phyloP scores from a whole-genome alignment of 2,113 vertebrate genomes.

The Hypomesus transpacificus region DNA sequence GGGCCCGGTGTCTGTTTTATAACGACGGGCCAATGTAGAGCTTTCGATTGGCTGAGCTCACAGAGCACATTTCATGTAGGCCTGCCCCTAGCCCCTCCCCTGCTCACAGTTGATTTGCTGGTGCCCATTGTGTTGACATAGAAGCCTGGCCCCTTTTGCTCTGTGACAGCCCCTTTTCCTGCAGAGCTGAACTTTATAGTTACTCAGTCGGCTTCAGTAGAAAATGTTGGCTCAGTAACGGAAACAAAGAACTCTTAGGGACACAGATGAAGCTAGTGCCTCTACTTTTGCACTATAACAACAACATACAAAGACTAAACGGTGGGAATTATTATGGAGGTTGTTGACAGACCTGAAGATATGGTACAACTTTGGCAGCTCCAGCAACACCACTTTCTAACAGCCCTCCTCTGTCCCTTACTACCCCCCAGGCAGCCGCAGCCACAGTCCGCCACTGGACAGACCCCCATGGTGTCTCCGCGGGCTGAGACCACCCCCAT shows the following conservation, averaged over 20 bases:
- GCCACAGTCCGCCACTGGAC: slow-evolving; percentile 70
- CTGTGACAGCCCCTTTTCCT: slow-evolving; percentile 20
- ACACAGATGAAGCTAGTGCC: background rate
- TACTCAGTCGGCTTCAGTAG: slow-evolving; percentile 1
- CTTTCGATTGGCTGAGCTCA: slow-evolving; percentile 32
- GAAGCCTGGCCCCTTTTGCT: slow-evolving; percentile 37
- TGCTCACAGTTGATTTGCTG: slow-evolving; percentile 52
- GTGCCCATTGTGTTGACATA: slow-evolving; percentile 57
- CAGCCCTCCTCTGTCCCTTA: slow-evolving; percentile 16
- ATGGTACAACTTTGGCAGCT: slow-evolving; percentile 31
- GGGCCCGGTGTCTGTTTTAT: slow-evolving; percentile 24
- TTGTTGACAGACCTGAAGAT: slow-evolving; percentile 33
- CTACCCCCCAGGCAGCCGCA: slow-evolving; percentile 75
- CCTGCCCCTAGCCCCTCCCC: slow-evolving; percentile 28
- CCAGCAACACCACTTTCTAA: slow-evolving; percentile 30
- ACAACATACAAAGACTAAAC: too few relatives aligned
- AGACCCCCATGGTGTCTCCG: slow-evolving; percentile 76
- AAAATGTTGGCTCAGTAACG: slow-evolving; percentile 1
- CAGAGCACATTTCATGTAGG: slow-evolving; percentile 15
- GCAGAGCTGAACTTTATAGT: slow-evolving; percentile 32
- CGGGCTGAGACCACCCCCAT: slow-evolving; percentile 88
- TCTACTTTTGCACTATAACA: background rate
- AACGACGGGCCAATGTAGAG: slow-evolving; percentile 11
- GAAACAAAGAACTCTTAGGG: slow-evolving; percentile 42
- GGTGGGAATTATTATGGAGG: slow-evolving; percentile 20